Conservation (phyloP, 2,113 vertebrate species). For the Clarias macrocephalus region DNA sequence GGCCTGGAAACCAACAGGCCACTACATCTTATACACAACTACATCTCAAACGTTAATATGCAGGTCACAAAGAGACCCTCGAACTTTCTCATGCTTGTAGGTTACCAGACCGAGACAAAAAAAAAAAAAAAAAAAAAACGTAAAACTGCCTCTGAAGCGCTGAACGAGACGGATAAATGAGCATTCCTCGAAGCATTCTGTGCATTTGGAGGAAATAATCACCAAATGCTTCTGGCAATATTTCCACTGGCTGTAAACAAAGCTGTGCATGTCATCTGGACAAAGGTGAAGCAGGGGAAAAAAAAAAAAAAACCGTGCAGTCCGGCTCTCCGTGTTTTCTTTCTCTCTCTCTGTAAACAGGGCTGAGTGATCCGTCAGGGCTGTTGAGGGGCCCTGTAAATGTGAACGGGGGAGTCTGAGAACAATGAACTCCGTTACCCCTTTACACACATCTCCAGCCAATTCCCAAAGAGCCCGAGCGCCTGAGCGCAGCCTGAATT, state of each 20-base stretch:
- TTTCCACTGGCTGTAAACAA: slow-evolving; percentile 38
- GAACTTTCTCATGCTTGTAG: slow-evolving; percentile 17
- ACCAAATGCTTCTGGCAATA: slow-evolving; percentile 25
- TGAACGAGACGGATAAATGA: slow-evolving; percentile 23
- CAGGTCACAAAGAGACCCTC: slow-evolving; percentile 46
- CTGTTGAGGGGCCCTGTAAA: slow-evolving; percentile 54
- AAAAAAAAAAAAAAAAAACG: background rate
- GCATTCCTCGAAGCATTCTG: slow-evolving; percentile 33
- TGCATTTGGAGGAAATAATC: slow-evolving; percentile 17
- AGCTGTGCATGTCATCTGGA: slow-evolving; percentile 32
- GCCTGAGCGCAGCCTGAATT: slow-evolving; percentile 45
- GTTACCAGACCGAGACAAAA: slow-evolving; percentile 6
- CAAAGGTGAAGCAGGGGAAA: slow-evolving; percentile 15
- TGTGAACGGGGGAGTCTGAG: slow-evolving; percentile 48
- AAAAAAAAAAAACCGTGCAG: background rate
- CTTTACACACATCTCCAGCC: slow-evolving; percentile 43
- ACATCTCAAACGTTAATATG: slow-evolving; percentile 48
- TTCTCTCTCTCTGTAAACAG: slow-evolving; percentile 54
- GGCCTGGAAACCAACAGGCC: slow-evolving; percentile 35
- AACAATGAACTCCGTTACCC: slow-evolving; percentile 59
- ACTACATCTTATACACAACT: slow-evolving; percentile 29
- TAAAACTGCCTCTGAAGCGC: slow-evolving; percentile 30
- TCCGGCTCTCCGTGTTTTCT: slow-evolving; percentile 37
- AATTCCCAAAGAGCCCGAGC: slow-evolving; percentile 52
- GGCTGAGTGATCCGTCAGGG: slow-evolving; percentile 53